A percentile compares a stretch with the other conserved stretches of the same genome.
Evolutionary conservation across 2,797 vertebrate species (phyloP).

Genomic region (Pogonophryne albipinna): DNA sequence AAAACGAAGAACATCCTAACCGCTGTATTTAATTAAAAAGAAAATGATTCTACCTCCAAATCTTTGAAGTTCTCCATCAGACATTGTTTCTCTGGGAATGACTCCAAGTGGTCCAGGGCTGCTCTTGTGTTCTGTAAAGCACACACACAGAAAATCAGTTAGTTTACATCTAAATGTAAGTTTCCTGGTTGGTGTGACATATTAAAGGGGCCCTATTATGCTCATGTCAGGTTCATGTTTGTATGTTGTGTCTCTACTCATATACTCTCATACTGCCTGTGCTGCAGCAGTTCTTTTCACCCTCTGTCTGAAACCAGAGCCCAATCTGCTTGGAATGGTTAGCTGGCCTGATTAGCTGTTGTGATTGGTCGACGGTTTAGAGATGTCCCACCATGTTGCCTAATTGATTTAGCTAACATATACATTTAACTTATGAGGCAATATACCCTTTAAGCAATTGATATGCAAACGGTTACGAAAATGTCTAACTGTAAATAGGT

Average conservation of each 20-base stretch:
- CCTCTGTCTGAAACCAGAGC: too few relatives aligned
- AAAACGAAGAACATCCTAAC: neutral
- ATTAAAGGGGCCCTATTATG: neutral
- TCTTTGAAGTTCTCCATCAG: constrained; percentile 90
- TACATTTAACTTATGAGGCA: too few relatives aligned
- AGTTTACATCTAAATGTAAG: neutral
- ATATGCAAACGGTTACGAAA: neutral
- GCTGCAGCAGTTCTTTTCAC: too few relatives aligned
- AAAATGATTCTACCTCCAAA: constrained; percentile 79
- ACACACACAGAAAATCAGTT: constrained; percentile 2
- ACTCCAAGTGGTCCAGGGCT: constrained; percentile 92
- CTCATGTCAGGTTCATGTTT: too few relatives aligned
- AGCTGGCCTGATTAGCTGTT: too few relatives aligned
- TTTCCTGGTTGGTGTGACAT: constrained; percentile 1
- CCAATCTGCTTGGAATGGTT: too few relatives aligned
- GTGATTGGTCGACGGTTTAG: too few relatives aligned
- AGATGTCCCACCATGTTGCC: too few relatives aligned
- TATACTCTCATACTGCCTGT: too few relatives aligned
- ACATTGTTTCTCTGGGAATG: constrained; percentile 91
- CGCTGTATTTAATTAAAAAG: neutral
- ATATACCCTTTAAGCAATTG: too few relatives aligned
- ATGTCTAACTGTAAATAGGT: neutral
- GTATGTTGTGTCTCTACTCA: too few relatives aligned
- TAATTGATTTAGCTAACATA: too few relatives aligned
- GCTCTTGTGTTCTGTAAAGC: constrained; percentile 87